Base-by-base conservation (phyloP, 1,140 invertebrate genomes). In the Bombus consobrinus region DNA sequence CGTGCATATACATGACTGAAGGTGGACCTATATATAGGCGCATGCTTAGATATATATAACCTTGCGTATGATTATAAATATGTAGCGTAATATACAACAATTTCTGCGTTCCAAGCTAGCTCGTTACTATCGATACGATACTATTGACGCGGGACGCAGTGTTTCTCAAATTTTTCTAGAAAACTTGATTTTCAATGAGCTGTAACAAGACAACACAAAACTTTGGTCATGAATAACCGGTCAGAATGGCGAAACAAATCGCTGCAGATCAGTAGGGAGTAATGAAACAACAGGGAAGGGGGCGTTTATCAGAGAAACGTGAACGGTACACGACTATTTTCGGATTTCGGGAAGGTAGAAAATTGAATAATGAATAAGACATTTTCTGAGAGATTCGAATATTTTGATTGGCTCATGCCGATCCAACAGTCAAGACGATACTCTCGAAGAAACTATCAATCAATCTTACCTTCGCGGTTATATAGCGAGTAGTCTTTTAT, bases 21-120 rank as follows among this genome's bases (percentile, higher is more conserved):
- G 75, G 81, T 87, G 81, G 41, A 62, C 37, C 57, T 76, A 75
- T 84, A 87, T 85, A 86, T 87, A 87, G 72, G 41, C 71, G 57
- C 62, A 9, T 53, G 83, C 73, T 71, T 34, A 47, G 88, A 83
- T 84, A 90, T 75, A 76, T 81, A 83, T 87, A 89, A 87, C 81
- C 85, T 86, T 81, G 78, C 79, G 80, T 86, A 89, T 83, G 87
- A 86, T 89, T 90, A 80, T 90, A 89, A 87, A 89, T 90, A 83
- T 86, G 77, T 83, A 87, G 86, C 71, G 66, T 83, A 83, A 89
- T 89, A 71, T 85, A 43, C 81, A 72, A 89, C 77, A 81, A 89
- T 89, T 89, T 68, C 77, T 87, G 74, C 85, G 81, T 84, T 89
- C 85, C 68, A 69, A 64, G 75, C 79, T 86, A 53, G 75, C 71